A percentile compares a stretch with the other conserved stretches of the same genome.
Evolutionary conservation across 1,140 invertebrate genomes (phyloP).

Genomic region (Sitodiplosis mosellana): DNA sequence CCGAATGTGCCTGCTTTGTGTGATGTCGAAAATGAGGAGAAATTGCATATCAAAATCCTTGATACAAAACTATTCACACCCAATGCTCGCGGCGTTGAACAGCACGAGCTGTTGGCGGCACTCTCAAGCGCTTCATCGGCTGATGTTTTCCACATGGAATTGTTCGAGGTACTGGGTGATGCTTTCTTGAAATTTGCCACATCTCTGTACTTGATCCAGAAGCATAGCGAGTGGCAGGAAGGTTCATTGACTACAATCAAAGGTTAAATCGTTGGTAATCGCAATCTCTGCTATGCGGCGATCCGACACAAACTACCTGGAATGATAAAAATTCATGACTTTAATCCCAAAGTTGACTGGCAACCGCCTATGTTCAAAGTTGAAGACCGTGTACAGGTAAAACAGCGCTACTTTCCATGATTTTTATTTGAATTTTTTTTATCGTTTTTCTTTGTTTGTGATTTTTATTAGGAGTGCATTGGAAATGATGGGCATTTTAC

Average conservation of each 20-base stretch:
- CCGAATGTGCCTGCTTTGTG: not conserved
- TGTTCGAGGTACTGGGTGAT: slow-evolving; percentile 73
- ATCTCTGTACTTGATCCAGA: slow-evolving; percentile 51
- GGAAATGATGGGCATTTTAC: slow-evolving; percentile 52
- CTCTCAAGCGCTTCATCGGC: slow-evolving; percentile 48
- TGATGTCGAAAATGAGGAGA: not conserved
- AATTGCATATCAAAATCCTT: not conserved
- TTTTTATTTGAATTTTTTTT: no score
- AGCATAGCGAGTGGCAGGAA: slow-evolving; percentile 49
- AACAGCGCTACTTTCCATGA: not conserved
- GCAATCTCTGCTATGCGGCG: slow-evolving; percentile 52
- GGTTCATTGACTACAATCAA: slow-evolving; percentile 60
- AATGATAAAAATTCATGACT: slow-evolving; percentile 24
- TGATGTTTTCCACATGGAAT: slow-evolving; percentile 67
- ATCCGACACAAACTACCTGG: slow-evolving; percentile 27
- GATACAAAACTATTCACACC: not conserved
- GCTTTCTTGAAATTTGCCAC: slow-evolving; percentile 69
- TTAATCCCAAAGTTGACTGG: slow-evolving; percentile 33
- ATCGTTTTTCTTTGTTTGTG: no score
- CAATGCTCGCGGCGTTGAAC: slow-evolving; percentile 11
- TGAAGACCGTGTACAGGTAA: slow-evolving; percentile 9
- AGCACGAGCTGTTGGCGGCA: slow-evolving; percentile 34
- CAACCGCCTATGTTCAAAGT: slow-evolving; percentile 31
- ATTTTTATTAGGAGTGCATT: slow-evolving; percentile 31
- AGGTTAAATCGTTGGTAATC: slow-evolving; percentile 59